Evolutionary conservation across 2,113 vertebrate species (phyloP), one percentile per base, ranked within the genome.

Genomic region (Microcebus ravelobensis): DNA sequence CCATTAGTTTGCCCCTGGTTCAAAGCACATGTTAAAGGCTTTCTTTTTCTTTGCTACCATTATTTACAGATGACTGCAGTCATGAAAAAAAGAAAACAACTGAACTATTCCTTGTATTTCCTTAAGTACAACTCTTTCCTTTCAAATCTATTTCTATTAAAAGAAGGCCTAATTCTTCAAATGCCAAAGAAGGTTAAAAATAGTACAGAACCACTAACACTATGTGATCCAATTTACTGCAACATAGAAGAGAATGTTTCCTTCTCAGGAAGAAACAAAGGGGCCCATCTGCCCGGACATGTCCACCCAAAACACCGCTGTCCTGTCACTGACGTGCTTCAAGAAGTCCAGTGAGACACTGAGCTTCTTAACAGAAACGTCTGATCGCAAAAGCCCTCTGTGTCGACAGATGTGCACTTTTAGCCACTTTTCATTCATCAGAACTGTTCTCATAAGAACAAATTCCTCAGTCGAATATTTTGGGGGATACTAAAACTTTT

Each of bases 101-200:
- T 45, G 45, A 25, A 83, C 68, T 94, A 81, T 42, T 77, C 65
- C 73, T 68, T 81, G 29, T 45, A 52, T 57, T 67, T 92, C 59
- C 80, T 63, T 68, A 94, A 91, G 48, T 34, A 79, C 14, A 76
- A 61, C 34, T 68, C 50, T 81, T 73, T 61, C 31, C 70, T 92
- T 90, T 74, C 88, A 84, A 91, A 96, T 77, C 67, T 83, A 76
- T 18, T 74, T 57, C 80, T 81, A 89, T 71, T 85, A 55, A 95
- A 85, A 95, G 27, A 82, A 73, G 27, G 57, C 27, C 55, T 90
- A 71, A 67, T 92, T 92, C 89, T 79, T 93, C 77, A 96, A 85
- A 92, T 85, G 89, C 82, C 81, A 77, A n/a, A 92, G 79, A 86
- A 7, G 8, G 68, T 86, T 94, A 84, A 87, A 95, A 86, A 87